phyloP scores from a whole-genome alignment of 2,113 vertebrate species.

The Anseranas semipalmata region DNA sequence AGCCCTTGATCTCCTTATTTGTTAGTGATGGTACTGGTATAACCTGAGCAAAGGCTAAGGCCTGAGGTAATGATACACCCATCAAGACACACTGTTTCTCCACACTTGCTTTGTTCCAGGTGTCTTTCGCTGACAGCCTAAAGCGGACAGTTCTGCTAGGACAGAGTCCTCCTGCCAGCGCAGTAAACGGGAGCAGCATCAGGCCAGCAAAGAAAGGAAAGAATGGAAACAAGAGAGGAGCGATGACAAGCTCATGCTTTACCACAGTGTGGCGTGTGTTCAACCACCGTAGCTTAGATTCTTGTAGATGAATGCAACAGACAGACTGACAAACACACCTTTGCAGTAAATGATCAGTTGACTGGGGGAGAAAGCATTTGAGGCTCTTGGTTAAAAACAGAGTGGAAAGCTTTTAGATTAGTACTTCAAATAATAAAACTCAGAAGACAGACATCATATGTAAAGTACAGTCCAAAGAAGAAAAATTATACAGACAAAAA shows the following conservation, averaged over 20 bases:
- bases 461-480: not conserved
- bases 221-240: not conserved
- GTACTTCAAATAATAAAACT: not conserved
- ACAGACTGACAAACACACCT: not conserved
- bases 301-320: not conserved
- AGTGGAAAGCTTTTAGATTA: not conserved
- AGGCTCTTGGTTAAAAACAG: not conserved
- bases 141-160: not conserved
- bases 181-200: not conserved
- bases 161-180: not conserved
- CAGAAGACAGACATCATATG: not conserved
- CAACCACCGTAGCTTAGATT: not conserved
- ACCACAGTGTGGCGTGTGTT: not conserved
- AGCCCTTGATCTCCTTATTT: not conserved
- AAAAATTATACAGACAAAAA: not conserved
- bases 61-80: not conserved
- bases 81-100: not conserved
- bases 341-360: not conserved
- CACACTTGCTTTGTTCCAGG: accelerated
- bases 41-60: not conserved
- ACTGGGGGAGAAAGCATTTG: not conserved
- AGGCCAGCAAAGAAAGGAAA: not conserved
- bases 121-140: not conserved
- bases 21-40: not conserved
- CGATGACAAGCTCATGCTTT: not conserved